Evolutionary conservation across 1,140 invertebrate species (phyloP).

Genomic region (Coptotermes formosanus): DNA sequence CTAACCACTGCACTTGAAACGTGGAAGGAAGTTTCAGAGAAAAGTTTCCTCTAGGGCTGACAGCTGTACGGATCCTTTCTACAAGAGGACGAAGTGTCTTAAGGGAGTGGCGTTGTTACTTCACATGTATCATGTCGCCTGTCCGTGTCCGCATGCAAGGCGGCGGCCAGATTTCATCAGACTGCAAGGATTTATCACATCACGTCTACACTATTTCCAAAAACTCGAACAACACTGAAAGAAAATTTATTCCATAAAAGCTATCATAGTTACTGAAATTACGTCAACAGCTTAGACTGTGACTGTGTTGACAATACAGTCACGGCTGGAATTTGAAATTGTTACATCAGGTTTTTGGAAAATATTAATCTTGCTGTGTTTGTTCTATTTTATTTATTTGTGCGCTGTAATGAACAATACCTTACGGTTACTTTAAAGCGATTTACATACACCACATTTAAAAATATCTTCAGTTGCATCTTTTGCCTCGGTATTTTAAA

Average conservation of each 20-base stretch:
- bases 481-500: neutral
- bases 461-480: neutral
- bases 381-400: neutral
- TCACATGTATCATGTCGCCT: neutral
- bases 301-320: neutral
- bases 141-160: neutral
- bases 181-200: neutral
- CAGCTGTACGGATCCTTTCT: neutral
- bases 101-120: neutral
- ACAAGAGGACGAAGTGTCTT: neutral
- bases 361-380: neutral
- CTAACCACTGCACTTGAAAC: neutral
- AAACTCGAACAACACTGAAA: neutral
- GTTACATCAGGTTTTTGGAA: neutral
- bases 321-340: neutral
- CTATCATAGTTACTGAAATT: neutral
- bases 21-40: neutral
- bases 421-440: neutral
- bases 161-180: neutral
- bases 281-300: neutral
- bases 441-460: neutral
- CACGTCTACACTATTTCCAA: conserved; percentile 14
- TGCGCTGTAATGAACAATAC: neutral
- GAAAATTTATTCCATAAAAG: neutral
- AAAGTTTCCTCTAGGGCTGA: neutral